These are phyloP conservation scores for Allobates femoralis DNA, from an alignment of 2,797 vertebrate genomes.

Conservation along the genomic window DNA sequence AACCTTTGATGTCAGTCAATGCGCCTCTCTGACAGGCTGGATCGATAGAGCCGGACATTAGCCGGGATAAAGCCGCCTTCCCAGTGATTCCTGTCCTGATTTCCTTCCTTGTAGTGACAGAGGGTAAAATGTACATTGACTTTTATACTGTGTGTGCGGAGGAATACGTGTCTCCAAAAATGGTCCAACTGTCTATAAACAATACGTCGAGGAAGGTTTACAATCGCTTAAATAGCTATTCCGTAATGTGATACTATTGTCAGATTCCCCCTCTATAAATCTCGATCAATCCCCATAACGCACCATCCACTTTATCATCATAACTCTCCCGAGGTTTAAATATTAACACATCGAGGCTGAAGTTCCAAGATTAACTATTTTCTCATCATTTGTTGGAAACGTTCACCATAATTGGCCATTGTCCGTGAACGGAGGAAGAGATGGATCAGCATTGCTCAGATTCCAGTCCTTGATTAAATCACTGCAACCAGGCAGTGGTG, in stretches of 20 bases:
- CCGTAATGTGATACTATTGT: background rate
- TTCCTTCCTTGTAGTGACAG: constrained; percentile 37
- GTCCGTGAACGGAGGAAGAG: background rate
- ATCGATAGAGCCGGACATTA: constrained; percentile 52
- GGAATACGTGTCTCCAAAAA: background rate
- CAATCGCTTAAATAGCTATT: background rate
- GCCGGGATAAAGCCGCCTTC: constrained; percentile 32
- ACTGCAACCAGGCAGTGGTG: too few species aligned
- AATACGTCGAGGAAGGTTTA: background rate
- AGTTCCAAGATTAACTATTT: too few species aligned
- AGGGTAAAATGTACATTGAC: constrained; percentile 4
- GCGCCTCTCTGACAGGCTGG: constrained; percentile 42
- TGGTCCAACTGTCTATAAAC: background rate
- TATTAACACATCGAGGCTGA: too few species aligned
- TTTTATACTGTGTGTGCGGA: background rate
- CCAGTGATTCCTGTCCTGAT: constrained; percentile 9
- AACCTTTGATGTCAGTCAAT: constrained; percentile 58
- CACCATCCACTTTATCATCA: too few species aligned
- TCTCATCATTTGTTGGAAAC: background rate
- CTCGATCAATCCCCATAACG: too few species aligned
- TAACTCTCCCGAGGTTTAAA: too few species aligned
- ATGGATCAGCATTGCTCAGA: too few species aligned
- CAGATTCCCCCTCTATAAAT: background rate
- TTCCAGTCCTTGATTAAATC: background rate
- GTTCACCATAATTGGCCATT: background rate